phyloP scores from a whole-genome alignment of 2,797 vertebrate species.

The Thaleichthys pacificus region DNA sequence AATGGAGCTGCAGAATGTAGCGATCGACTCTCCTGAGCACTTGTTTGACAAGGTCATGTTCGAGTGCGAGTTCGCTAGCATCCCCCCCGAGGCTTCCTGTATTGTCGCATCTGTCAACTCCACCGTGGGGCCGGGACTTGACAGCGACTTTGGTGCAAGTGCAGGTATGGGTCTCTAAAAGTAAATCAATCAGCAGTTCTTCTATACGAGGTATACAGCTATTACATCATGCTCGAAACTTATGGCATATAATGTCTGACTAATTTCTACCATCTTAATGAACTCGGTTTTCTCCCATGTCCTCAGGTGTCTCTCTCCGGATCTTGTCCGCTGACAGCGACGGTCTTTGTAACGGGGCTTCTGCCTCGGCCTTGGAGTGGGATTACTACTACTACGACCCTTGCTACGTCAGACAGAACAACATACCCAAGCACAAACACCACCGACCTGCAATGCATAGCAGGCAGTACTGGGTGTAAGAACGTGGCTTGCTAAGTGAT shows the following conservation, averaged over 20 bases:
- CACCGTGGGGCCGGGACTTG: constrained; percentile 75
- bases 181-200: too few species aligned
- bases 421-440: constrained; percentile 67
- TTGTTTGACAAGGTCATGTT: constrained; percentile 54
- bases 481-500: constrained; percentile 37
- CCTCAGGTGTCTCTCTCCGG: constrained; percentile 78
- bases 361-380: constrained; percentile 71
- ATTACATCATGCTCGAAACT: too few species aligned
- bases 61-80: constrained; percentile 65
- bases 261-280: background rate
- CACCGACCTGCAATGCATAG: constrained; percentile 69
- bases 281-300: background rate
- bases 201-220: too few species aligned
- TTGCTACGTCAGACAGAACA: constrained; percentile 79
- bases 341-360: constrained; percentile 62
- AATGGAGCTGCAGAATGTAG: constrained; percentile 50
- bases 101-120: constrained; percentile 55
- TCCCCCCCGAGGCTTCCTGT: constrained; percentile 50
- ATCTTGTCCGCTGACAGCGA: constrained; percentile 84
- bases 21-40: constrained; percentile 43
- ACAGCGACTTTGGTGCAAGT: constrained; percentile 85
- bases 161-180: constrained; percentile 64
- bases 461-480: constrained; percentile 82
- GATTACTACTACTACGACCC: constrained; percentile 85
- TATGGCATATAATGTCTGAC: background rate